These are phyloP conservation scores for Porites lutea DNA, from an alignment of 64 coral and sea anemone genomes.

Conservation along the genomic window DNA sequence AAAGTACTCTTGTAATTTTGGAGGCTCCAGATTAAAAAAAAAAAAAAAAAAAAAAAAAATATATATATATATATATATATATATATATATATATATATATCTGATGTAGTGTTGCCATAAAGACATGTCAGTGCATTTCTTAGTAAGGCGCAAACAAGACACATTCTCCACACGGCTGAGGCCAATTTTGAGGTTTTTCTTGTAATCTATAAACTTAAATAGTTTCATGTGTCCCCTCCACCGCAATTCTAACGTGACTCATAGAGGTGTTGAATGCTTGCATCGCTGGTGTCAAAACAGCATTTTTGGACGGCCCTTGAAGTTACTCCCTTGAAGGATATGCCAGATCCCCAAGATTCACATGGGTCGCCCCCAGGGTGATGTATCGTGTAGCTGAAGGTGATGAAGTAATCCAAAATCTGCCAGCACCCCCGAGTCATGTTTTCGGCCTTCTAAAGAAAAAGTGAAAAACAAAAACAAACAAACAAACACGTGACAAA, in stretches of 20 bases:
- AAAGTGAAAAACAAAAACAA: background rate
- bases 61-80: no score
- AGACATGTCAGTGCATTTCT: conserved; percentile 36
- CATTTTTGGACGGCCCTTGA: conserved; percentile 11
- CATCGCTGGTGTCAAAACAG: background rate
- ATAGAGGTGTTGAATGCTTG: conserved; percentile 23
- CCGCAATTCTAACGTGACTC: conserved; percentile 1
- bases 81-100: no score
- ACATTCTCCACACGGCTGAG: conserved; percentile 15
- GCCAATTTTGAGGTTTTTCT: conserved; percentile 37
- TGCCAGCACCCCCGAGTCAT: background rate
- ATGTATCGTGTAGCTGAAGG: conserved; percentile 1
- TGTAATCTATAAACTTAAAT: conserved; percentile 24
- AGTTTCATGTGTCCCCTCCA: background rate
- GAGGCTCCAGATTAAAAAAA: background rate
- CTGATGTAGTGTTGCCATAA: conserved; percentile 15
- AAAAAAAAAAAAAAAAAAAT: no score
- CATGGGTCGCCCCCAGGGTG: background rate
- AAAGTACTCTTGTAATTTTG: conserved; percentile 12
- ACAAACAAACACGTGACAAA: background rate
- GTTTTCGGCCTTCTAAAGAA: conserved; percentile 20
- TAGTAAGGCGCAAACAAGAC: conserved; percentile 13
- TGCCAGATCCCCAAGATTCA: background rate
- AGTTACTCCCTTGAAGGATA: conserved; percentile 1
- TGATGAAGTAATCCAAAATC: background rate